These are phyloP conservation scores for Anoplopoma fimbria DNA, from an alignment of 2,113 vertebrate genomes.

Conservation along the genomic window DNA sequence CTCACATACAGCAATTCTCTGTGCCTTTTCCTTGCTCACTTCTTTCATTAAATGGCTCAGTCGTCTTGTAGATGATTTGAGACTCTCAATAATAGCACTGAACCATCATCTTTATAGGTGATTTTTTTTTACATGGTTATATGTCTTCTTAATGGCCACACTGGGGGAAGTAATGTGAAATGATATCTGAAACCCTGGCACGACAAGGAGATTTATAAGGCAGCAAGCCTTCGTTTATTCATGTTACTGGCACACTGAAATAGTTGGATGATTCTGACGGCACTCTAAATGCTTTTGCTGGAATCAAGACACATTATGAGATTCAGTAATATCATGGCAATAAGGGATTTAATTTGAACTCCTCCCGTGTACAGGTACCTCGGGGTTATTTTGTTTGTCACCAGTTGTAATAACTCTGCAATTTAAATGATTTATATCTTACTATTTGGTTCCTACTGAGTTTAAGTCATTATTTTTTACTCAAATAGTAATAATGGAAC, in stretches of 20 bases:
- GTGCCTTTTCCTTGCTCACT: constrained; percentile 2
- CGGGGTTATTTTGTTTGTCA: constrained; percentile 22
- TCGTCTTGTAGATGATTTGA: constrained; percentile 54
- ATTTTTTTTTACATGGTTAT: constrained; percentile 50
- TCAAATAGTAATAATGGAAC: background rate
- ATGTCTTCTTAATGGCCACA: constrained; percentile 64
- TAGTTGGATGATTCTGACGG: constrained; percentile 6
- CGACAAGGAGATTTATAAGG: constrained; percentile 49
- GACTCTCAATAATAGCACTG: constrained; percentile 48
- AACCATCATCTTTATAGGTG: constrained; percentile 63
- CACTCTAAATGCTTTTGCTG: constrained; percentile 35
- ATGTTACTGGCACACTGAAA: constrained; percentile 28
- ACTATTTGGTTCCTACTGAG: background rate
- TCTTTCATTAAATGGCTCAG: constrained; percentile 48
- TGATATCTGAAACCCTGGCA: constrained; percentile 39
- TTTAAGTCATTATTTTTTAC: constrained; percentile 1
- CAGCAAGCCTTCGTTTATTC: constrained; percentile 42
- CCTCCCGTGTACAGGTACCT: background rate
- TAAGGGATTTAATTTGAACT: constrained; percentile 25
- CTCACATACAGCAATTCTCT: background rate
- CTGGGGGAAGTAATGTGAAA: constrained; percentile 54
- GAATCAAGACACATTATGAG: constrained; percentile 26
- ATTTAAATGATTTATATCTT: background rate
- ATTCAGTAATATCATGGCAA: constrained; percentile 9
- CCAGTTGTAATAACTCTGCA: background rate